Evolutionary conservation across 2,888 invertebrate genomes (phyloP), one percentile per base, ranked within the genome.

Genomic region (Scotopteryx bipunctaria): DNA sequence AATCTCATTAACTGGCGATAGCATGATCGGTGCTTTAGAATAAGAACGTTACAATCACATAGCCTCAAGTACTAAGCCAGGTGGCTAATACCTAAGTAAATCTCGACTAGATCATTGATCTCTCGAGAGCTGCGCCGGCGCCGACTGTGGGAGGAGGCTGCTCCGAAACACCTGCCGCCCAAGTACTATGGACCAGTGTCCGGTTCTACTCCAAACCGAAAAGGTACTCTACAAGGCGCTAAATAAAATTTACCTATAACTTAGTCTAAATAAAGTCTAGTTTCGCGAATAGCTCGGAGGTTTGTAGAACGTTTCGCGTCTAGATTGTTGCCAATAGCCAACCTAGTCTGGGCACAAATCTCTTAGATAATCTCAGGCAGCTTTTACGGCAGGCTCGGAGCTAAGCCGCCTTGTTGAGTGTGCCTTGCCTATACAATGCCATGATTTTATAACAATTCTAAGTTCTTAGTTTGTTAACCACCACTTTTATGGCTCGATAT

Each of bases 111-210:
- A 87, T 82, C 89, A 80, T 81, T 88, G 89, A 85, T 89, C 89
- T 81, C 78, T 73, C 77, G 77, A 76, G 78, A 76, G 73, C 65
- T 78, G 83, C 82, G 83, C 81, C 83, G 78, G 81, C 75, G 79
- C 79, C 76, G 60, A 31, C 56, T 48, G 83, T 86, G 84, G 89
- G 89, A 87, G 89, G 88, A 86, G 88, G 87, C 84, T 67, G 80
- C 66, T 69, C 61, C 76, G 81, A 78, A 83, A 87, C 89, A 90
- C 89, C 89, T 90, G 89, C 89, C 89, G 86, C 89, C 89, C 89
- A 83, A 84, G 88, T 84, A 86, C 86, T 81, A 67, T 77, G 75
- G 72, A 87, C 84, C 82, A 83, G 83, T 81, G 78, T 77, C 60
- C 51, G 58, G 55, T 59, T 51, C 42, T 53, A 64, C 55, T 47